Evolutionary conservation across 2,888 invertebrate genomes (phyloP).

Genomic region (Brachynemurus nebulosus): DNA sequence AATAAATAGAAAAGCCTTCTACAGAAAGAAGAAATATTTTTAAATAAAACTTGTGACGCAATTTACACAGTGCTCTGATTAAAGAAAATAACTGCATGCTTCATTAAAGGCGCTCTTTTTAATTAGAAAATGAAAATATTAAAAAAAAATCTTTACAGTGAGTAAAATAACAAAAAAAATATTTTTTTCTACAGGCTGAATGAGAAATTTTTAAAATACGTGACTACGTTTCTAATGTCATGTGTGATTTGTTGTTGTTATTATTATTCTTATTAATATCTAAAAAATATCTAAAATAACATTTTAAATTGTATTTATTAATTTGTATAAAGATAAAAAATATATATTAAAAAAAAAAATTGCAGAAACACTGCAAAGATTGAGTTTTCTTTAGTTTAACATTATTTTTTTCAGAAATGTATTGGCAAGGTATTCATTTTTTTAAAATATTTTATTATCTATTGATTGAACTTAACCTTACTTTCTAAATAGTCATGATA

Average conservation of each 20-base stretch:
- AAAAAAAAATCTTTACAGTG: not conserved
- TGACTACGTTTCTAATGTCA: constrained; percentile 1
- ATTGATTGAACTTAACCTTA: too few relatives aligned
- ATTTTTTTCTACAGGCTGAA: not conserved
- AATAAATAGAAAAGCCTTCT: constrained; percentile 1
- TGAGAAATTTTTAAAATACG: not conserved
- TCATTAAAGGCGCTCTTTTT: not conserved
- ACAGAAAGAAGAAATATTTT: not conserved
- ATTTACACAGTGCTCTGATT: constrained; percentile 2
- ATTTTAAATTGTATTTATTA: constrained; percentile 12
- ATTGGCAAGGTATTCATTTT: too few relatives aligned
- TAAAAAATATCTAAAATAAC: constrained; percentile 9
- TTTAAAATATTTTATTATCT: too few relatives aligned
- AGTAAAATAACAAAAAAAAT: not conserved
- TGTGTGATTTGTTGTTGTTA: constrained; percentile 11
- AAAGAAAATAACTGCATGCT: not conserved
- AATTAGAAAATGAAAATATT: not conserved
- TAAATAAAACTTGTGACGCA: not conserved
- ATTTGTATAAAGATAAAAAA: constrained; percentile 10
- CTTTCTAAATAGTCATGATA: too few relatives aligned
- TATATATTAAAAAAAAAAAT: constrained; percentile 2
- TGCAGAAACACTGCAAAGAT: not conserved
- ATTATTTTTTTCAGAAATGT: too few relatives aligned
- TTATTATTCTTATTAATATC: constrained; percentile 8
- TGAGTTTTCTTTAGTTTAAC: too few relatives aligned